Conservation (phyloP, 1,140 invertebrate genomes). For the Procambarus virginalis region DNA sequence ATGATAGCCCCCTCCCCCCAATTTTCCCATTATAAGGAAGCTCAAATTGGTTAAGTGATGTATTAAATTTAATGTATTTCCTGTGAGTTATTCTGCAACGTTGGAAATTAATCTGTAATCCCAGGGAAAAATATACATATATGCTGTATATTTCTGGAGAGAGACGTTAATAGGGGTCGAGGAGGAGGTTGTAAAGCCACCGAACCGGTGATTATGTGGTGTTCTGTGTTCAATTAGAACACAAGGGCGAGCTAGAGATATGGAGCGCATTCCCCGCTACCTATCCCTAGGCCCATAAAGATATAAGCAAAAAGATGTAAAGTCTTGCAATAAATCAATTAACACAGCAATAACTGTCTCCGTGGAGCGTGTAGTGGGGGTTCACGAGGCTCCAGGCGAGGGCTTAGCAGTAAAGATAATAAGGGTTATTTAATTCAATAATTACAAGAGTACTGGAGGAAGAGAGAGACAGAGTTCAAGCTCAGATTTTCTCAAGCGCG, state of each 20-base stretch:
- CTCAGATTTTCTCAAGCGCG: too few species aligned
- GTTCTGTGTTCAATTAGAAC: constrained; percentile 26
- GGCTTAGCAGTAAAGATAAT: constrained; percentile 14
- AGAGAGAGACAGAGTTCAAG: too few species aligned
- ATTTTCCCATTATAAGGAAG: constrained; percentile 12
- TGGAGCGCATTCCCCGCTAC: too few species aligned
- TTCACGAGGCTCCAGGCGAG: neutral
- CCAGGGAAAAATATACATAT: constrained; percentile 22
- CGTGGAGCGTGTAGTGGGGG: neutral
- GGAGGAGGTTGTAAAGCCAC: constrained; percentile 1
- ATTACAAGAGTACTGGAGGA: neutral
- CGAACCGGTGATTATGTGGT: neutral
- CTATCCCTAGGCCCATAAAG: constrained; percentile 39
- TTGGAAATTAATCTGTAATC: too few species aligned
- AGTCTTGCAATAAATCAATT: constrained; percentile 46
- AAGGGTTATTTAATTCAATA: constrained; percentile 46
- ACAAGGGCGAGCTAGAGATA: neutral
- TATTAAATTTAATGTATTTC: constrained; percentile 51
- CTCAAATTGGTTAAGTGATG: constrained; percentile 20
- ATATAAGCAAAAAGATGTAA: neutral
- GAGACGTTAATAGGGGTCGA: constrained; percentile 22
- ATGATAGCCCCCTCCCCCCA: neutral
- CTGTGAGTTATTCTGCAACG: too few species aligned
- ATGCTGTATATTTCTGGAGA: constrained; percentile 23
- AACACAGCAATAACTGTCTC: constrained; percentile 42